Evolutionary conservation across 2,888 invertebrate genomes (phyloP).

Genomic region (Limnephilus lunatus): DNA sequence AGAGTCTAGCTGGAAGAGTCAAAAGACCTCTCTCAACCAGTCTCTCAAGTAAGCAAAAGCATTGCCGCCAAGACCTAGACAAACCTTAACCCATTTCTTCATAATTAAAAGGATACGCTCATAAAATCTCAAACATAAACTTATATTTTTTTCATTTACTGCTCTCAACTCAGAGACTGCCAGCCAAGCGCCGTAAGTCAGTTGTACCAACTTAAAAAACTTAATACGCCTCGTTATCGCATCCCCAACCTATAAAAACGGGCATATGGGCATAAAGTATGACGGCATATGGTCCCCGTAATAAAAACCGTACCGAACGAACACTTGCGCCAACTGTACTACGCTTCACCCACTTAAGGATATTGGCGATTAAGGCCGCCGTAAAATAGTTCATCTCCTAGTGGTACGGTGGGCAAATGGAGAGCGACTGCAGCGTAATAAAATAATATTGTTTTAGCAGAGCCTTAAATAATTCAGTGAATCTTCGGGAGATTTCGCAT

Average conservation of each 20-base stretch:
- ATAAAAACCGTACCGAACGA: slow-evolving; percentile 23
- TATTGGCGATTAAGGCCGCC: slow-evolving; percentile 64
- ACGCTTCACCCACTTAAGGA: slow-evolving; percentile 62
- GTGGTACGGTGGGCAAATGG: slow-evolving; percentile 38
- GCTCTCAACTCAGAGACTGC: neutral
- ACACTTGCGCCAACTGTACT: slow-evolving; percentile 57
- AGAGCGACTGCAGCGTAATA: slow-evolving; percentile 37
- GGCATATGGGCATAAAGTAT: slow-evolving; percentile 16
- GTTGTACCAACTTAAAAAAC: neutral
- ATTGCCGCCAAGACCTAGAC: no score
- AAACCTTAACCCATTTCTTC: neutral
- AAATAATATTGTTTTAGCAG: slow-evolving; percentile 3
- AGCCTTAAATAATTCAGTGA: neutral
- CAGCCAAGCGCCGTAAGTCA: slow-evolving; percentile 22
- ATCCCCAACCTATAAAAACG: slow-evolving; percentile 25
- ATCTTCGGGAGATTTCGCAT: neutral
- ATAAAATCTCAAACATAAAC: neutral
- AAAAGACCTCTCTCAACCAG: no score
- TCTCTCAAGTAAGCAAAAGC: no score
- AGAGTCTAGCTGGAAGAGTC: no score
- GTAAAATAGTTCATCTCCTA: slow-evolving; percentile 61
- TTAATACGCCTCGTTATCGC: slow-evolving; percentile 20
- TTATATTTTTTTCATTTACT: neutral
- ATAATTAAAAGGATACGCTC: neutral
- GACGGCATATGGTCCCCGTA: neutral